phyloP scores from a whole-genome alignment of 2,888 invertebrate genomes.

The Syrphus vitripennis region DNA sequence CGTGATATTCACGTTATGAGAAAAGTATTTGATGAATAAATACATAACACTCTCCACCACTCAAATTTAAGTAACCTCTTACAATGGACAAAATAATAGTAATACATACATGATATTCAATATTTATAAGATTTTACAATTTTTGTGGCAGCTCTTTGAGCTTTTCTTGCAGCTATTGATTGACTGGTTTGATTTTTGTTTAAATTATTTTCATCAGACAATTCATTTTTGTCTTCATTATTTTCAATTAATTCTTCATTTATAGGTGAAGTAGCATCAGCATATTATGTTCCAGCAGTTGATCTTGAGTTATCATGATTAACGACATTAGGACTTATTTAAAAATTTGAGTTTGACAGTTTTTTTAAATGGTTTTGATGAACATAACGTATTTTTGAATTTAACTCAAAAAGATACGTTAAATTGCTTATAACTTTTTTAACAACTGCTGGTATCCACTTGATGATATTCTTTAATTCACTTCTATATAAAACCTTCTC shows the following conservation, averaged over 20 bases:
- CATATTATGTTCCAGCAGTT: neutral
- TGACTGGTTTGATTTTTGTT: neutral
- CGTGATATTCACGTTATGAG: too few species aligned
- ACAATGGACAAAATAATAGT: neutral
- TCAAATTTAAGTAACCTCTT: constrained; percentile 6
- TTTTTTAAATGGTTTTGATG: constrained; percentile 17
- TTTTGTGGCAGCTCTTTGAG: neutral
- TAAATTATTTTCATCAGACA: neutral
- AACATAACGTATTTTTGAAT: constrained; percentile 16
- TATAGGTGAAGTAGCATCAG: neutral
- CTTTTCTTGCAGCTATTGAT: neutral
- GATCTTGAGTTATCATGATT: neutral
- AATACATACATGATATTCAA: neutral
- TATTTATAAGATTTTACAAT: neutral
- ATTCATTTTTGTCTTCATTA: neutral
- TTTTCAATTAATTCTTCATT: neutral
- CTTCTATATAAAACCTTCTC: constrained; percentile 12
- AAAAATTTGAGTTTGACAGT: neutral
- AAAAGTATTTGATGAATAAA: too few species aligned
- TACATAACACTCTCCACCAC: constrained; percentile 16
- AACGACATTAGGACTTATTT: neutral
- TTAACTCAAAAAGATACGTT: constrained; percentile 15
- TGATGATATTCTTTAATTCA: neutral
- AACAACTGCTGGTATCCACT: constrained; percentile 18
- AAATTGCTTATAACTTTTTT: constrained; percentile 18